Evolutionary conservation across 2,113 vertebrate genomes (phyloP), one percentile per base, ranked within the genome.

Genomic region (Phrynosoma blainvillii): DNA sequence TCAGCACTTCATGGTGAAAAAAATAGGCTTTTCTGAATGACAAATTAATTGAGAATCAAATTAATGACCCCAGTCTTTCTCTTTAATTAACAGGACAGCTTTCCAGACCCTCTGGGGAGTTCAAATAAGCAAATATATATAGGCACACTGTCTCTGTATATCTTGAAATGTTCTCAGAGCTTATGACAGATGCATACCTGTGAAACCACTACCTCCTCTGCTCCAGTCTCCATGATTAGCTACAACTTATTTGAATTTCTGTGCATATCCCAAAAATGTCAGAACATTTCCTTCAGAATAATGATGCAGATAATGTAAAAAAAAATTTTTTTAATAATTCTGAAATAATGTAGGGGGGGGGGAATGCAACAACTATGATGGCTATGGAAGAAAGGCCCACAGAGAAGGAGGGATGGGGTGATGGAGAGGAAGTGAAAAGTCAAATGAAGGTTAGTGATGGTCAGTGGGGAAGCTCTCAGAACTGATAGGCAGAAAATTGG

Each of bases 1-100:
- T 90, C 86, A 90, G 74, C n/a, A 92, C 93, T 94, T 94, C 92
- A 89, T 85, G 89, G 80, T 87, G 84, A 92, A 74, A 84, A 93
- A 85, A 92, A 92, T 92, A 91, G 83, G 54, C 71, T 91, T 92
- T 94, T 84, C 78, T 82, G 56, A 90, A 59, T 86, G 68, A 20
- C 73, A 92, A 76, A 91, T 90, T 89, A 93, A 90, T 92, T 92
- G 1, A 52, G 76, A 89, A 90, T 89, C 86, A 93, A 88, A 90
- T 92, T 88, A 93, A 91, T 92, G 84, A 85, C 74, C 42, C 90
- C 82, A 91, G 89, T 85, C 93, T 87, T 93, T 92, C 88, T 62
- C 92, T 92, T 68, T 91, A 94, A 94, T 73, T 79, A 77, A 88
- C 88, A 86, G 71, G 4, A 82, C 88, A 68, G 32, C 21, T 90